phyloP scores from a whole-genome alignment of 2,113 vertebrate species.

The Charina bottae region DNA sequence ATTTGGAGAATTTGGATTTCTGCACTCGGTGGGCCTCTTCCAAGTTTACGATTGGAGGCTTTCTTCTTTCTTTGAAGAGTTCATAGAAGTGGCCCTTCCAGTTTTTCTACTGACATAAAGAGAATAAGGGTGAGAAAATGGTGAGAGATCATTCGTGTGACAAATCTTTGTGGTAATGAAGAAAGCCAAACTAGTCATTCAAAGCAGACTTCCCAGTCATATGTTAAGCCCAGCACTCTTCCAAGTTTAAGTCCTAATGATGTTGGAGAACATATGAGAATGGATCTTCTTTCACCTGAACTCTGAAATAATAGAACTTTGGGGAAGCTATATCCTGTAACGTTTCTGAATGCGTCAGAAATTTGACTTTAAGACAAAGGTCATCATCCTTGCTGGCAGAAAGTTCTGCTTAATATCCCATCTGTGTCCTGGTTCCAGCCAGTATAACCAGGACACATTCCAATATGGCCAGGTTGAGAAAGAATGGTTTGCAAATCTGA shows the following conservation, averaged over 20 bases:
- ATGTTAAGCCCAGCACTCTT: background rate
- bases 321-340: background rate
- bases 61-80: too few relatives aligned
- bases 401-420: too few relatives aligned
- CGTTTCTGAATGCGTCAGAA: background rate
- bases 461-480: too few relatives aligned
- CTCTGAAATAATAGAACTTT: background rate
- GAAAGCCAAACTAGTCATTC: background rate
- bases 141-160: too few relatives aligned
- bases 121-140: background rate
- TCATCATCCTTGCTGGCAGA: too few relatives aligned
- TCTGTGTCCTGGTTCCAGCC: too few relatives aligned
- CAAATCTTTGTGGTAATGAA: background rate
- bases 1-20: too few relatives aligned
- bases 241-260: too few relatives aligned
- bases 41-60: too few relatives aligned
- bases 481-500: background rate
- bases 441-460: background rate
- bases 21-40: too few relatives aligned
- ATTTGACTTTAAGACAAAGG: background rate
- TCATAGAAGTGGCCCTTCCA: too few relatives aligned
- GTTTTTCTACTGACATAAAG: background rate
- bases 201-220: background rate
- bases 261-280: too few relatives aligned
- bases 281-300: background rate